phyloP scores from a whole-genome alignment of 2,888 invertebrate species.

The Cheilosia vernalis region DNA sequence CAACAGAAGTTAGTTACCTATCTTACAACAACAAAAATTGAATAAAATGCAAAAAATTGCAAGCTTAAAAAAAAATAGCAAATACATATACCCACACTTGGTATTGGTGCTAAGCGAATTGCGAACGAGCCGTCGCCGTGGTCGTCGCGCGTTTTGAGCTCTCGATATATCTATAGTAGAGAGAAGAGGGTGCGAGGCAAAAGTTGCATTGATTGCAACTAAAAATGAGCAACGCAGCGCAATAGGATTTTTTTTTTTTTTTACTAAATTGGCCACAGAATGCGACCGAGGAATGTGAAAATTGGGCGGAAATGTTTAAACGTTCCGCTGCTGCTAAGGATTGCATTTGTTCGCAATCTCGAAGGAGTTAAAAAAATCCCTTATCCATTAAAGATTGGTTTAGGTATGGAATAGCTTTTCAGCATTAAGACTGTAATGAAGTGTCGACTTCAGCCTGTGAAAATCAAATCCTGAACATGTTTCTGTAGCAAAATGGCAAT shows the following conservation, averaged over 20 bases:
- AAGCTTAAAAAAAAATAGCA: conserved; percentile 12
- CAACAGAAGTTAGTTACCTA: conserved; percentile 69
- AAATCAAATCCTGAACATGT: no score
- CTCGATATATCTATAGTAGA: conserved; percentile 2
- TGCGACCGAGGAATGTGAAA: conserved; percentile 53
- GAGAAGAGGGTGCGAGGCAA: conserved; percentile 10
- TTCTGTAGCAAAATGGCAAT: no score
- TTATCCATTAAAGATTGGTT: no score
- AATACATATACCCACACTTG: conserved; percentile 57
- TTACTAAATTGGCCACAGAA: conserved; percentile 41
- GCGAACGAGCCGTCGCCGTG: conserved; percentile 38
- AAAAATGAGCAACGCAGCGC: conserved; percentile 57
- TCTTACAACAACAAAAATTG: conserved; percentile 65
- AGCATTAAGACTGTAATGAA: no score
- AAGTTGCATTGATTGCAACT: conserved; percentile 65
- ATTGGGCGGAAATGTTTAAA: conserved; percentile 61
- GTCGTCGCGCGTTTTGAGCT: conserved; percentile 34
- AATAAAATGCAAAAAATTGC: conserved; percentile 39
- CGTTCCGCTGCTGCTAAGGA: conserved; percentile 3
- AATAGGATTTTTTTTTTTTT: conserved; percentile 11
- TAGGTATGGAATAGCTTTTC: no score
- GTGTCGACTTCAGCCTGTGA: no score
- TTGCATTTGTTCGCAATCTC: neutral
- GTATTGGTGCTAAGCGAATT: conserved; percentile 59
- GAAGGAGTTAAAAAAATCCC: neutral